These are phyloP conservation scores for Euzetes globulus DNA, from an alignment of 2,888 invertebrate species.

Conservation along the genomic window DNA sequence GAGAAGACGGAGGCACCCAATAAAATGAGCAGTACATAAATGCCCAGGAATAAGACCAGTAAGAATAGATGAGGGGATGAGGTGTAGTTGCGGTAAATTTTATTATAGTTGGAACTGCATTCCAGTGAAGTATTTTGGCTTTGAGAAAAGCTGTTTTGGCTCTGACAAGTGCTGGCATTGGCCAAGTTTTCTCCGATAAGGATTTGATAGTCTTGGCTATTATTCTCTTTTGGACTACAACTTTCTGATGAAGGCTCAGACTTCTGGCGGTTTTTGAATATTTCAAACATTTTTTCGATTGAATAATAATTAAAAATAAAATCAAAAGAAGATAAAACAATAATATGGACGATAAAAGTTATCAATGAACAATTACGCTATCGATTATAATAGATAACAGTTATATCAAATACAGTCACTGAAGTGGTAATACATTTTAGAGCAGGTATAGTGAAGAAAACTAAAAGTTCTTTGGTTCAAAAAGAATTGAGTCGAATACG, in stretches of 20 bases:
- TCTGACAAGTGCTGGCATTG: not conserved
- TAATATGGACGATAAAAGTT: not conserved
- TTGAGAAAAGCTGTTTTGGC: not conserved
- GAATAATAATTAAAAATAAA: not conserved
- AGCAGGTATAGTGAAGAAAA: slow-evolving; percentile 33
- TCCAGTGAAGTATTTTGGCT: not conserved
- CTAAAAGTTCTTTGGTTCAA: slow-evolving; percentile 19
- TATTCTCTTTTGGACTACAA: not conserved
- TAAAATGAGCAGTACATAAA: slow-evolving; percentile 58
- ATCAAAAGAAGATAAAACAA: too few relatives aligned
- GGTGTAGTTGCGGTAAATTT: slow-evolving; percentile 30
- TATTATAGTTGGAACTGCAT: not conserved
- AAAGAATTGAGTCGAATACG: not conserved
- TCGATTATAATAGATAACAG: not conserved
- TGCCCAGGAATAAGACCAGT: slow-evolving; percentile 46
- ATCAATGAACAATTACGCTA: not conserved
- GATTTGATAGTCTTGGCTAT: not conserved
- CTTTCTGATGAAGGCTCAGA: not conserved
- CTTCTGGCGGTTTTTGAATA: not conserved
- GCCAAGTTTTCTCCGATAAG: not conserved
- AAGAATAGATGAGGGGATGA: slow-evolving; percentile 31
- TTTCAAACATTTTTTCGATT: not conserved
- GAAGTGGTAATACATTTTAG: slow-evolving; percentile 30
- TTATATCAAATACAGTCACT: slow-evolving; percentile 31
- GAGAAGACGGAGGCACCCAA: slow-evolving; percentile 62